Evolutionary conservation across 2,797 vertebrate species (phyloP).

Genomic region (Novumbra hubbsi): DNA sequence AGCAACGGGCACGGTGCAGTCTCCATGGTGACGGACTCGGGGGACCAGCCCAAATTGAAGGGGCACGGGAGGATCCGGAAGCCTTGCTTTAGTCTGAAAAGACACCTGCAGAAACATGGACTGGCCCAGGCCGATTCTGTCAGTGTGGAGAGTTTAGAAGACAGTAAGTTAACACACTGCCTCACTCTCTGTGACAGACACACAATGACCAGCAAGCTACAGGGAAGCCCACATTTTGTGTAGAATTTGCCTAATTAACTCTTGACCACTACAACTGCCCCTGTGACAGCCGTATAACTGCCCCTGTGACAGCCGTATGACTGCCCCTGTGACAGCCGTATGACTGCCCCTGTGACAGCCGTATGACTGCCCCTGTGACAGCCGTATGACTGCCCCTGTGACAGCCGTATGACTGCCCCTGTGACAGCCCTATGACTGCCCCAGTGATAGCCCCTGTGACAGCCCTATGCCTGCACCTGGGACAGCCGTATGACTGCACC

Average conservation of each 20-base stretch:
- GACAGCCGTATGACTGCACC: no score
- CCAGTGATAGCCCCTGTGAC: no score
- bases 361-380: no score
- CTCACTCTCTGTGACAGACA: not conserved
- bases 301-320: no score
- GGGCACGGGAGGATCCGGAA: constrained; percentile 76
- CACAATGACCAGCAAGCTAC: not conserved
- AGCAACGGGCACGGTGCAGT: constrained; percentile 45
- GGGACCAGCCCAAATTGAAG: constrained; percentile 80
- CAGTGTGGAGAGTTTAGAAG: constrained; percentile 81
- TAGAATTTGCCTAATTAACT: not conserved
- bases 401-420: no score
- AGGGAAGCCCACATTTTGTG: not conserved
- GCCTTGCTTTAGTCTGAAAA: constrained; percentile 82
- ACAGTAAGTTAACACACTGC: constrained; percentile 68
- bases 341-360: no score
- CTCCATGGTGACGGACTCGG: constrained; percentile 49
- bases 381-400: no score
- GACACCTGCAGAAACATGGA: constrained; percentile 82
- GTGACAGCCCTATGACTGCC: no score
- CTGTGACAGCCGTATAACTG: no score
- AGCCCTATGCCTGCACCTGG: no score
- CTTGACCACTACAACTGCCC: not conserved
- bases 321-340: no score
- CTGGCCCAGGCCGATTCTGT: constrained; percentile 77